These are phyloP conservation scores for Nesidiocoris tenuis DNA, from an alignment of 2,888 invertebrate genomes.

Conservation along the genomic window DNA sequence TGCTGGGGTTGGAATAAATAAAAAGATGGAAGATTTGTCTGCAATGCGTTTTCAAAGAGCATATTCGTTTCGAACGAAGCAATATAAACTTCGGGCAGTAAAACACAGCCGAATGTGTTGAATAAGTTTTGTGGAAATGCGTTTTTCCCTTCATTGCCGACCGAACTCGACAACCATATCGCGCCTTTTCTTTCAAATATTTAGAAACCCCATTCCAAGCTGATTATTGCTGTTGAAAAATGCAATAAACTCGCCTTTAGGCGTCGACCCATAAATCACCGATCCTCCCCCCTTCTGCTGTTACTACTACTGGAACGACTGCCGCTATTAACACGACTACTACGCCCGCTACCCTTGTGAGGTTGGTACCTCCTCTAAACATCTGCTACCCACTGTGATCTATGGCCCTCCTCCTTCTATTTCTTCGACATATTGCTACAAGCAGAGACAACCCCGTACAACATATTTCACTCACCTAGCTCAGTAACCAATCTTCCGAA, in stretches of 20 bases:
- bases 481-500: neutral
- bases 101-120: neutral
- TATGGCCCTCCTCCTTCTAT: slow-evolving; percentile 18
- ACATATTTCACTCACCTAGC: slow-evolving; percentile 21
- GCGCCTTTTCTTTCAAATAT: slow-evolving; percentile 30
- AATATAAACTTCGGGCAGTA: neutral
- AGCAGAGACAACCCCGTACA: slow-evolving; percentile 17
- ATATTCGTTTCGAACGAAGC: neutral
- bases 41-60: neutral
- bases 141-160: slow-evolving; percentile 8
- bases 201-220: slow-evolving; percentile 32
- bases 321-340: neutral
- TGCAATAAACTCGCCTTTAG: slow-evolving; percentile 38
- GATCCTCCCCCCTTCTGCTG: slow-evolving; percentile 14
- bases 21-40: neutral
- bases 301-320: neutral
- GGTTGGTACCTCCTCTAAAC: slow-evolving; percentile 29
- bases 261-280: slow-evolving; percentile 34
- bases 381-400: slow-evolving; percentile 30
- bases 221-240: slow-evolving; percentile 40
- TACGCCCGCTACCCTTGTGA: neutral
- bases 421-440: slow-evolving; percentile 38
- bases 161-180: neutral
- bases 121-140: neutral
- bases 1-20: neutral